Evolutionary conservation across 2,797 vertebrate species (phyloP), one percentile per base, ranked within the genome.

Genomic region (Acipenser oxyrinchus): DNA sequence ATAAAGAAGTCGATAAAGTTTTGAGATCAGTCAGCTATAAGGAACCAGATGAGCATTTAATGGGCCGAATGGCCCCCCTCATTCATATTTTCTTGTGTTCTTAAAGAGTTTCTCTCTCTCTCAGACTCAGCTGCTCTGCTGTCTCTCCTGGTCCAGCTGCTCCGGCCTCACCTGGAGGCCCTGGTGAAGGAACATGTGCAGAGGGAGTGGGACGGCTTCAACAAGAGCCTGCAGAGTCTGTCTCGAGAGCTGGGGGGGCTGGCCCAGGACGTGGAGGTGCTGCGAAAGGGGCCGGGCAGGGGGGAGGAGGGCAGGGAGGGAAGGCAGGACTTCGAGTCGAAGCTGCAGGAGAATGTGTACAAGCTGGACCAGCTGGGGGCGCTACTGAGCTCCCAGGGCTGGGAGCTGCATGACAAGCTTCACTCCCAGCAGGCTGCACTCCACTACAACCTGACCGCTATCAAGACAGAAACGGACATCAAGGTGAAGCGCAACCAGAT

Each of bases 401-500:
- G 73, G 64, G 82, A 85, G 0, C 3, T 81, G 62, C 80, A 83
- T 10, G 73, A 64, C 2, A 78, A 75, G 23, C 37, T 95, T 23
- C 87, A 91, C 1, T 70, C 70, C 50, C 92, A 95, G 72, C 86
- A 87, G 37, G 77, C 75, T 18, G 79, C 77, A 61, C 71, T 94
- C 65, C 84, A 87, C n/a, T 77, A 82, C 62, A 92, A 95, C 68
- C 78, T 98, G 49, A 91, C 84, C 48, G 79, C 61, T 72, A 76
- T 94, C 63, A 94, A 90, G 81, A 83, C 73, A 0, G 89, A 94
- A 1, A 73, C 86, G 0, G 92, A 96, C 66, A 13, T 80, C 68
- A 94, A 90, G 81, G 68, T 94, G 64, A 93, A 95, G 78, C 85
- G 76, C 8, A 78, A 89, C 13, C 88, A 92, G 12, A 93, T 93